A percentile compares a stretch with the other conserved stretches of the same genome.
phyloP scores from a whole-genome alignment of 92 coral and sea anemone species.

The Bergia puertoricense region DNA sequence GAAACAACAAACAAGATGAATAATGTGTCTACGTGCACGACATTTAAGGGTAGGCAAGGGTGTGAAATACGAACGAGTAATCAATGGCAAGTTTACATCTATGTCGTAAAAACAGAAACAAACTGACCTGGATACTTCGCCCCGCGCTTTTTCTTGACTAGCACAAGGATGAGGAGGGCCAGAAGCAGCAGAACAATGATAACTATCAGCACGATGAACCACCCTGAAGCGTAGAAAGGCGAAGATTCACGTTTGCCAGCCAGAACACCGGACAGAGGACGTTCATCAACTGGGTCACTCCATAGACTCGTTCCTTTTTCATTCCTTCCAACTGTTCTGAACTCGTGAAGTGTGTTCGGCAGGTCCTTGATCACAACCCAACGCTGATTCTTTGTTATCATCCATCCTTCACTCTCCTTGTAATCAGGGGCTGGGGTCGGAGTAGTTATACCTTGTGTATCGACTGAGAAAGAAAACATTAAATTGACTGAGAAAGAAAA shows the following conservation, averaged over 20 bases:
- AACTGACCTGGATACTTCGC: slow-evolving; percentile 80
- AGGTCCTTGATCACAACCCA: slow-evolving; percentile 57
- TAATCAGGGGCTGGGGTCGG: slow-evolving; percentile 7
- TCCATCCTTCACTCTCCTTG: slow-evolving; percentile 57
- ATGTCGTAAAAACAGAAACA: neutral
- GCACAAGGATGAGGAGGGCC: slow-evolving; percentile 57
- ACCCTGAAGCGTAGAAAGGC: slow-evolving; percentile 64
- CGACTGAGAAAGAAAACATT: neutral
- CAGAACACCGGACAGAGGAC: slow-evolving; percentile 66
- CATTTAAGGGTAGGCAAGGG: neutral
- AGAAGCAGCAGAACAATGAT: slow-evolving; percentile 58
- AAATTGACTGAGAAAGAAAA: no score
- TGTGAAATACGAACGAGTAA: neutral
- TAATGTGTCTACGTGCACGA: neutral
- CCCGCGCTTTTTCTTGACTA: slow-evolving; percentile 60
- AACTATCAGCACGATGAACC: slow-evolving; percentile 74
- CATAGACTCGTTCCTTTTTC: slow-evolving; percentile 47
- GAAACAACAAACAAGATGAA: neutral
- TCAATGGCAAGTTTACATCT: neutral
- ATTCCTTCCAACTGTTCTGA: slow-evolving; percentile 73
- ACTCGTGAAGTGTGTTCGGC: slow-evolving; percentile 62
- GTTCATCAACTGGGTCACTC: slow-evolving; percentile 64
- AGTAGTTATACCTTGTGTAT: slow-evolving; percentile 45
- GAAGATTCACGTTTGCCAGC: slow-evolving; percentile 54
- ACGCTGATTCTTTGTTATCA: slow-evolving; percentile 50